Conservation (phyloP, 1,140 invertebrate genomes). For the Drosophila elegans region DNA sequence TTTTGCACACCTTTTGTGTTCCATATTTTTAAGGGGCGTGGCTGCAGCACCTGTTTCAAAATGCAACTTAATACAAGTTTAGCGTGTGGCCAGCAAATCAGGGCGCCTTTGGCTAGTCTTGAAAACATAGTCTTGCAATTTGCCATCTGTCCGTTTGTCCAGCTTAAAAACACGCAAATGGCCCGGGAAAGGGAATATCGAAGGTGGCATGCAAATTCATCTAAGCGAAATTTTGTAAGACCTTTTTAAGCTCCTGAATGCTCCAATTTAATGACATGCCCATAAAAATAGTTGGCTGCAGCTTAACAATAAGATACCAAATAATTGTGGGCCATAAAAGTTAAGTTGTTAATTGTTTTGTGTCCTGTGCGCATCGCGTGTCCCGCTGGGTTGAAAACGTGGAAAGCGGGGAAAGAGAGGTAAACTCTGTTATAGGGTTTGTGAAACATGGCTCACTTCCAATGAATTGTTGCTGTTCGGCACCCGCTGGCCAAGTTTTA, state of each 20-base stretch:
- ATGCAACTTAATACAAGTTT: slow-evolving; percentile 69
- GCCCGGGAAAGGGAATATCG: background rate
- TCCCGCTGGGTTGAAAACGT: slow-evolving; percentile 30
- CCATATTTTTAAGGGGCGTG: slow-evolving; percentile 33
- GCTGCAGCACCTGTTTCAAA: slow-evolving; percentile 31
- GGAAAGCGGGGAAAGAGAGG: background rate
- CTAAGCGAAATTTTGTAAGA: slow-evolving; percentile 21
- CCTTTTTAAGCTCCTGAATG: slow-evolving; percentile 17
- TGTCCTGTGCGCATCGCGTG: slow-evolving; percentile 60
- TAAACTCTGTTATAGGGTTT: background rate
- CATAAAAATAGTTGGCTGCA: slow-evolving; percentile 67
- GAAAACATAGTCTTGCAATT: slow-evolving; percentile 48
- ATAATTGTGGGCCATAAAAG: slow-evolving; percentile 80
- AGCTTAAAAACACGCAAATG: slow-evolving; percentile 39
- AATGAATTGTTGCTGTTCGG: slow-evolving; percentile 45
- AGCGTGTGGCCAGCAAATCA: slow-evolving; percentile 67
- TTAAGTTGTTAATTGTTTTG: slow-evolving; percentile 77
- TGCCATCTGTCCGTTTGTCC: slow-evolving; percentile 64
- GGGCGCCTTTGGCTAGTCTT: slow-evolving; percentile 3
- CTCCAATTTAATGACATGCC: slow-evolving; percentile 58
- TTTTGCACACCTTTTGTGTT: slow-evolving; percentile 16
- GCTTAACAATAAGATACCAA: slow-evolving; percentile 76
- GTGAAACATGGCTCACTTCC: slow-evolving; percentile 39
- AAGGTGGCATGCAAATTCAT: slow-evolving; percentile 60
- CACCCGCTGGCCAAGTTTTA: slow-evolving; percentile 53